phyloP scores from a whole-genome alignment of 2,888 invertebrate species.

The Hypomecis punctinalis region DNA sequence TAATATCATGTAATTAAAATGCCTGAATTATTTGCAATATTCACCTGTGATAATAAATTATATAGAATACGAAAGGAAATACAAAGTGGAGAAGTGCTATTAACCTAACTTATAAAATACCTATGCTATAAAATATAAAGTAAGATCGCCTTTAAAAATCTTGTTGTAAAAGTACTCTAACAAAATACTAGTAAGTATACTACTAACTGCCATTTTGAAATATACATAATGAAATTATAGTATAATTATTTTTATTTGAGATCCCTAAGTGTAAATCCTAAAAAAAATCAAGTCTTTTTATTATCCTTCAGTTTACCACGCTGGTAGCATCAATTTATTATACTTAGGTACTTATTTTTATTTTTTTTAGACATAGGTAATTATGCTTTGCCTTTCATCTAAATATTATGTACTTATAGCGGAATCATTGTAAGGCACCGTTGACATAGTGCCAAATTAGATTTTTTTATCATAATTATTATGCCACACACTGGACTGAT shows the following conservation, averaged over 20 bases:
- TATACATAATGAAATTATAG: neutral
- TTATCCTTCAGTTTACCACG: neutral
- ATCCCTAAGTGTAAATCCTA: neutral
- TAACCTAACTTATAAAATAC: conserved; percentile 2
- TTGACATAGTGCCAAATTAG: conserved; percentile 32
- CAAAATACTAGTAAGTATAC: conserved; percentile 55
- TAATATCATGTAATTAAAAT: neutral
- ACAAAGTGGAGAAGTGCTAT: conserved; percentile 42
- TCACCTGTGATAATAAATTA: conserved; percentile 79
- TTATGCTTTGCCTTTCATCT: conserved; percentile 3
- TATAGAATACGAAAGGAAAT: conserved; percentile 53
- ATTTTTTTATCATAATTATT: conserved; percentile 30
- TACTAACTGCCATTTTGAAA: conserved; percentile 76
- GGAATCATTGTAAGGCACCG: conserved; percentile 18
- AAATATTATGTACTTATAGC: neutral
- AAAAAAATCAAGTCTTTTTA: conserved; percentile 11
- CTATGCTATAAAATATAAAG: conserved; percentile 7
- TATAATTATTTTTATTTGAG: neutral
- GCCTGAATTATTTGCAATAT: conserved; percentile 67
- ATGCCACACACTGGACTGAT: conserved; percentile 8
- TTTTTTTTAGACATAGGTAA: conserved; percentile 5
- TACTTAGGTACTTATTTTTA: conserved; percentile 1
- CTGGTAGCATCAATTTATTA: conserved; percentile 4
- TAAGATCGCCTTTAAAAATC: conserved; percentile 29
- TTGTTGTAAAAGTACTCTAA: conserved; percentile 58